These are phyloP conservation scores for Drosophila littoralis DNA, from an alignment of 1,140 invertebrate genomes.

Conservation along the genomic window DNA sequence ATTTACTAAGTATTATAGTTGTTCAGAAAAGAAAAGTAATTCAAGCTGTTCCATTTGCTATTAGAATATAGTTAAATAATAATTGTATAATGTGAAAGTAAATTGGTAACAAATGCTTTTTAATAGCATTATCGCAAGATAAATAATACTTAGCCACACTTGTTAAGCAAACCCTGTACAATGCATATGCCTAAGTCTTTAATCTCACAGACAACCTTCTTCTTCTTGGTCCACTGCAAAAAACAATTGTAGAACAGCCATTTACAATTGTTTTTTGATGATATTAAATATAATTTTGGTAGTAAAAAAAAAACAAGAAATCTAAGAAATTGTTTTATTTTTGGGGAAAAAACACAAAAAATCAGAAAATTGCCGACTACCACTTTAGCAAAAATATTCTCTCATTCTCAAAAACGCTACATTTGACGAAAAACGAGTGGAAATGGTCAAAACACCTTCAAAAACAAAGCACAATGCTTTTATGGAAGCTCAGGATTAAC, in stretches of 20 bases:
- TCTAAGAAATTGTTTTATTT: conserved; percentile 25
- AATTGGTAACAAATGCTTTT: conserved; percentile 73
- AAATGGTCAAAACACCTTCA: no score
- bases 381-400: no score
- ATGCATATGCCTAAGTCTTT: conserved; percentile 30
- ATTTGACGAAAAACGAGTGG: no score
- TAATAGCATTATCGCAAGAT: conserved; percentile 44
- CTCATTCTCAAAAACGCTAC: no score
- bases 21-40: conserved; percentile 16
- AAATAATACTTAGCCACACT: conserved; percentile 4
- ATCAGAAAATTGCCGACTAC: no score
- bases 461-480: no score
- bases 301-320: conserved; percentile 50
- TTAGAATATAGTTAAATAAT: conserved; percentile 3
- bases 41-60: conserved; percentile 9
- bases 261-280: conserved; percentile 56
- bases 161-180: conserved; percentile 60
- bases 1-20: conserved; percentile 53
- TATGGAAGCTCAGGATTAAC: no score
- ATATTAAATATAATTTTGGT: conserved; percentile 58
- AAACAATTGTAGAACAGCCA: conserved; percentile 73
- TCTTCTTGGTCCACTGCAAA: neutral
- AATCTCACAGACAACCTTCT: neutral
- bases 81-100: conserved; percentile 50
- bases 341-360: no score